phyloP scores from a whole-genome alignment of 1,140 invertebrate genomes.

The Zophobas atratus region DNA sequence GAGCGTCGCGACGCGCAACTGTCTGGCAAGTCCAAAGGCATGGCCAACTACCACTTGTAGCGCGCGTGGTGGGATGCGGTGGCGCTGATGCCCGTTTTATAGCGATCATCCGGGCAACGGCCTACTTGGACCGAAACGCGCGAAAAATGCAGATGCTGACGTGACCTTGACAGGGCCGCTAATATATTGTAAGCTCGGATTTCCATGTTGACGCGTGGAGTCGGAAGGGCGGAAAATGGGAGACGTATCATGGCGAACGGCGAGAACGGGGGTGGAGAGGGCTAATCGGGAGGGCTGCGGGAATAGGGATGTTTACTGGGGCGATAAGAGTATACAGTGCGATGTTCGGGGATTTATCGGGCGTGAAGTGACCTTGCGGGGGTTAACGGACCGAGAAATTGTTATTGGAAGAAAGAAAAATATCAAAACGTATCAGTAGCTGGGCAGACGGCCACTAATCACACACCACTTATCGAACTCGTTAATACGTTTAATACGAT shows the following conservation, averaged over 20 bases:
- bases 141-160: not conserved
- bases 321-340: not conserved
- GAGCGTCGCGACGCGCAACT: conserved; percentile 50
- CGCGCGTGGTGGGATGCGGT: conserved; percentile 13
- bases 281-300: not conserved
- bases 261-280: not conserved
- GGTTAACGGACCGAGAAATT: too few relatives aligned
- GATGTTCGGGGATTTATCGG: too few relatives aligned
- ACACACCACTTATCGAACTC: too few relatives aligned
- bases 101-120: conserved; percentile 34
- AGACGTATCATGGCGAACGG: not conserved
- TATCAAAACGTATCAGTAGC: too few relatives aligned
- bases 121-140: not conserved
- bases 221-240: not conserved
- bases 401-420: too few relatives aligned
- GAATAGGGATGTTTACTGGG: not conserved
- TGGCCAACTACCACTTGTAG: conserved; percentile 54
- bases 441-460: too few relatives aligned
- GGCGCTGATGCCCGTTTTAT: conserved; percentile 9
- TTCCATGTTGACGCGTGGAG: not conserved
- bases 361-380: too few relatives aligned
- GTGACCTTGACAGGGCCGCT: not conserved
- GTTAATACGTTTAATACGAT: too few relatives aligned
- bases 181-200: not conserved
- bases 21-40: conserved; percentile 46